These are phyloP conservation scores for Hypotaenidia okinawae DNA, from an alignment of 2,797 vertebrate species.

Conservation along the genomic window DNA sequence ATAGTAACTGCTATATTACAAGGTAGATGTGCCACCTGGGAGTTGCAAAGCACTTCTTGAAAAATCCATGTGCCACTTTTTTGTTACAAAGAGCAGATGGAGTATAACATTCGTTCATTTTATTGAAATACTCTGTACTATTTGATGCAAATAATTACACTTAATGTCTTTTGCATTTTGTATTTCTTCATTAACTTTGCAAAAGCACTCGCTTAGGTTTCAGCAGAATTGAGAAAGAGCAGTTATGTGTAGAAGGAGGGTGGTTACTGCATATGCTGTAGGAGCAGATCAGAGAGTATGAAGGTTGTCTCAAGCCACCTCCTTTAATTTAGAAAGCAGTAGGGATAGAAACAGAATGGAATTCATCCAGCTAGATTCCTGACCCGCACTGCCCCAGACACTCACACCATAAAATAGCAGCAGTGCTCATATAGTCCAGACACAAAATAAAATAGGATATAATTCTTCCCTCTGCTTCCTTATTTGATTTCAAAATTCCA, in stretches of 20 bases:
- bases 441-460: slow-evolving; percentile 29
- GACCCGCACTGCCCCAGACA: slow-evolving; percentile 24
- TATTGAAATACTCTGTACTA: background rate
- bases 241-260: background rate
- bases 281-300: background rate
- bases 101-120: slow-evolving; percentile 22
- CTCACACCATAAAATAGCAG: slow-evolving; percentile 34
- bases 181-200: slow-evolving; percentile 24
- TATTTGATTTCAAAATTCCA: slow-evolving; percentile 30
- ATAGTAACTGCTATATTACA: slow-evolving; percentile 42
- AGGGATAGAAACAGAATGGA: slow-evolving; percentile 38
- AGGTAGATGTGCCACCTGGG: slow-evolving; percentile 49
- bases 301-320: slow-evolving; percentile 35
- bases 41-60: slow-evolving; percentile 66
- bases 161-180: background rate
- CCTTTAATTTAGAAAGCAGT: slow-evolving; percentile 72
- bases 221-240: background rate
- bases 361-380: slow-evolving; percentile 39
- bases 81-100: slow-evolving; percentile 52
- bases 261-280: background rate
- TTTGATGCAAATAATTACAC: slow-evolving; percentile 13
- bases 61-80: slow-evolving; percentile 47
- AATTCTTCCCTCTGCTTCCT: slow-evolving; percentile 23
- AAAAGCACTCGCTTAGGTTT: background rate
- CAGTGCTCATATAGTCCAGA: slow-evolving; percentile 19